Base-by-base conservation (phyloP, 2,797 vertebrate genomes). In the Alca torda region DNA sequence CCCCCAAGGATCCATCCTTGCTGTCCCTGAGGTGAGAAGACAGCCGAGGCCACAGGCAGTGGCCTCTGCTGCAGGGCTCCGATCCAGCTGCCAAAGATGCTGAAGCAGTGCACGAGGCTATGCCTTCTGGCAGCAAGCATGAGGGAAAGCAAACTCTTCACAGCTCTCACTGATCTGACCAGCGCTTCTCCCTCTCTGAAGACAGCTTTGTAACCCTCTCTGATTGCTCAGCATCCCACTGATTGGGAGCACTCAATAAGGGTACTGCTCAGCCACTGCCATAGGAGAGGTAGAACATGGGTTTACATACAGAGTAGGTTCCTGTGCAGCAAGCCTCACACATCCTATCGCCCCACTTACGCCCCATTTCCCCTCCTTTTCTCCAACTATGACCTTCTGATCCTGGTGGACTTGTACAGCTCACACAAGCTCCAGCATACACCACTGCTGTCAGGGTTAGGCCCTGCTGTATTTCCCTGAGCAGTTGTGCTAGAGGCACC, bases 151-250 rank as follows among this genome's bases (percentile, higher is more conserved):
- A 53, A 77, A 31, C 54, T 51, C 53, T 63, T 37, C 30, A 16
- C 5, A 24, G 74, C 41, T 61, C n/a, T 78, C 41, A 19, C 18
- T 13, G 41, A 46, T 46, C 30, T n/a, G 48, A 5, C 12, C 4
- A 1, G 39, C 0, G 0, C 19, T 54, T 33, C 48, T n/a, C 28
- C 28, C 15, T 48, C 24, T 35, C 60, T n/a, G 23, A 74, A 46
- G 54, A 18, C 54, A 41, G 61, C 24, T 75, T 48, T 46, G 69
- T 45, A 30, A n/a, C 53, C n/a, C 33, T 26, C 43, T 30, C 31
- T 1, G 0, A 18, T 11, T 45, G 60, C 28, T 88, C 69, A n/a
- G 53, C 45, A 45, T 65, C 53, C 41, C 37, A 37, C 28, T 28
- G 28, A 50, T 9, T 9, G 6, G 35, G 26, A 64, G 31, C 67